Evolutionary conservation across 2,113 vertebrate genomes (phyloP), one percentile per base, ranked within the genome.

Genomic region (Malurus cyaneus): DNA sequence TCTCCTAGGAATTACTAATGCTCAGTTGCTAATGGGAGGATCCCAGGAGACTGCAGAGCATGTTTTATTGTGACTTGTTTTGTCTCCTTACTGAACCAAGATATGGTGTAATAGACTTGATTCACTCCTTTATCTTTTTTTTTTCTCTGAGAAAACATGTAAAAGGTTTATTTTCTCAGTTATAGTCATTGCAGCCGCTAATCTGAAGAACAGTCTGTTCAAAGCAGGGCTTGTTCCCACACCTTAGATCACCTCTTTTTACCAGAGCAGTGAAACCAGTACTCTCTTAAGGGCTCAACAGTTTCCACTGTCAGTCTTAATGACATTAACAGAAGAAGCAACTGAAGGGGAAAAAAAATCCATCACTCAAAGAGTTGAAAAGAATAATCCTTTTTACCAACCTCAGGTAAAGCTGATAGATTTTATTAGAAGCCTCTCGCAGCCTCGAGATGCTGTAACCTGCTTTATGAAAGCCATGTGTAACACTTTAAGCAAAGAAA

Each of bases 291-390:
- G 4, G 0, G 44, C 28, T 53, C 44, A 54, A n/a, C 29, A 34
- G 32, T 66, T 92, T 94, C 62, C 62, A 61, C 49, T 25, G 36
- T 86, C 57, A 67, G 41, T 5, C 29, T 71, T 85, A 88, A 88
- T 71, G 69, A 60, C 62, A 71, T 62, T 64, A 83, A 80, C 50
- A 93, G 39, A 56, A 62, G 10, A 64, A 6, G 11, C 8, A 88
- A 70, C 2, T 7, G 26, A 86, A 73, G 10, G 25, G 13, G 6
- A 25, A 5, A 56, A 81, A 32, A 56, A 14, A 62, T 25, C 20
- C 47, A 80, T 46, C 66, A 14, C 41, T 57, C 25, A 13, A 46
- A 39, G 50, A 16, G n/a, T 14, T 57, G n/a, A 42, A 83, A 47
- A 65, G 29, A 65, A 57, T 21, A 41, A 70, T 23, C 14, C 11